Base-by-base conservation (phyloP, 2,113 vertebrate genomes). In the Notarius lentiginosus region DNA sequence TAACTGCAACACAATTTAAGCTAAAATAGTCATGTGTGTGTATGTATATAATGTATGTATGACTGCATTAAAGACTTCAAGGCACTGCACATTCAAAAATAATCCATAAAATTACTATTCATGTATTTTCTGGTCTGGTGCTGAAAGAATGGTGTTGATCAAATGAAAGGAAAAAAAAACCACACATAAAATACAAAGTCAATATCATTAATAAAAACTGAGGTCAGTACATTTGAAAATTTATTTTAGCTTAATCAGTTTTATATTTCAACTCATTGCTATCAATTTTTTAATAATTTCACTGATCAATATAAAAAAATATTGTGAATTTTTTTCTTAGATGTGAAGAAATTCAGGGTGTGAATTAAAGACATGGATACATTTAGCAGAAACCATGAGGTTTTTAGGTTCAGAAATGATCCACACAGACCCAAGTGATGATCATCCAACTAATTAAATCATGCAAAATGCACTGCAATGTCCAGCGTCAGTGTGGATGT, bases 81-180 rank as follows among this genome's bases (percentile, higher is more conserved):
- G 88, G 82, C 86, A 89, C 88, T 86, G 84, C 82, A 89, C 88
- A 73, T 63, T 75, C 70, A 47, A 86, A 49, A 88, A 82, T 30
- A 55, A 63, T 63, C 56, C 20, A 34, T 63, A 47, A 61, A 61
- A 80, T 58, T 7, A 70, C 1, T 70, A 15, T n/a, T 7, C 2
- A 10, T 75, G 41, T 51, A 6, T 53, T 53, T 27, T 15, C 49
- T n/a, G 75, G 5, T 20, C 30, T 73, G 34, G 8, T 11, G 72
- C 72, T 75, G 20, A 75, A 68, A 41, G 41, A 41, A 68, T 7
- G 27, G 1, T 75, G 72, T n/a, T 24, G 70, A 47, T 49, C 1
- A 8, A 76, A 76, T 0, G 5, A 12, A 73, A 47, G 53, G 51
- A 73, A 73, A 47, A 73, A 20, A 41, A 18, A 68, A 30, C 30